Conservation (phyloP, 2,888 invertebrate genomes). For the Cephus nigrinus region DNA sequence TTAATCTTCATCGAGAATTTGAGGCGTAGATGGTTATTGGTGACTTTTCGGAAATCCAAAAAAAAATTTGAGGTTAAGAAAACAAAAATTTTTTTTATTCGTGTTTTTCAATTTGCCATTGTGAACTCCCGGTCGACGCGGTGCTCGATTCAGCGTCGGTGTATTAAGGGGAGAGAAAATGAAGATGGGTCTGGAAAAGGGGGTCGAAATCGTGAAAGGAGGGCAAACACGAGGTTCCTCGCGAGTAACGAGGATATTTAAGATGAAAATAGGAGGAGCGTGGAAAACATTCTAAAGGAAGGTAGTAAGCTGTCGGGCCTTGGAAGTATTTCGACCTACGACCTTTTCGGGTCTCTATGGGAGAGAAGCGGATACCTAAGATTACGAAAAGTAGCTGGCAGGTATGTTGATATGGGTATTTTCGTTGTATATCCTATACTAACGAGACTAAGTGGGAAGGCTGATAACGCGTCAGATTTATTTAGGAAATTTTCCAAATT, state of each 20-base stretch:
- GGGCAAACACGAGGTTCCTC: neutral
- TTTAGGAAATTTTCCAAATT: neutral
- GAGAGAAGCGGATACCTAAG: neutral
- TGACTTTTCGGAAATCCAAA: neutral
- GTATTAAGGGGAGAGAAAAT: neutral
- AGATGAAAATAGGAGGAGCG: neutral
- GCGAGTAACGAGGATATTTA: neutral
- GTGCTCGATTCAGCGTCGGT: neutral
- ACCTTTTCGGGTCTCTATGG: neutral
- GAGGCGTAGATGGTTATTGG: neutral
- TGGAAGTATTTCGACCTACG: neutral
- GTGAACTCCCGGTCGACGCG: neutral
- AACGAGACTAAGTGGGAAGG: neutral
- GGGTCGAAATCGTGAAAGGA: neutral
- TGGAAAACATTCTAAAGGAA: neutral
- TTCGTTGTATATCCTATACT: neutral
- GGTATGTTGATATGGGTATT: neutral
- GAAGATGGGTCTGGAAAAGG: neutral
- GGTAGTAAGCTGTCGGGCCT: neutral
- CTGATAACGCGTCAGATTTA: neutral
- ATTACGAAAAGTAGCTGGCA: neutral
- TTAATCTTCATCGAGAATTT: neutral
- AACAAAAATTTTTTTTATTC: neutral
- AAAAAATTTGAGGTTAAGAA: neutral
- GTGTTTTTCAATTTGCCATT: neutral